Conservation (phyloP, 2,113 vertebrate species). For the Carassius auratus region DNA sequence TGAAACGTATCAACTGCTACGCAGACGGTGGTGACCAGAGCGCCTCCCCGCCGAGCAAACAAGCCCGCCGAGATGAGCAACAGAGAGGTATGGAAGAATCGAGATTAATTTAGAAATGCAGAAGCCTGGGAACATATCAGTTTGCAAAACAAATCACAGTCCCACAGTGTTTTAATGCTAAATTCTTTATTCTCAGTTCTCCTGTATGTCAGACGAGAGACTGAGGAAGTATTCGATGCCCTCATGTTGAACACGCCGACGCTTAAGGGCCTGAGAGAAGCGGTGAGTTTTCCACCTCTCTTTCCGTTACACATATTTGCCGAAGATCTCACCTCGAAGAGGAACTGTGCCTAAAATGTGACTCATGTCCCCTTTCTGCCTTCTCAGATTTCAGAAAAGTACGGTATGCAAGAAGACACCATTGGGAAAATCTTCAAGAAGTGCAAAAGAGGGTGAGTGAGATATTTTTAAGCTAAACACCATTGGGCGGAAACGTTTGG, state of each 20-base stretch:
- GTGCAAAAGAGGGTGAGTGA: conserved; percentile 95
- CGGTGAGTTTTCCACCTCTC: conserved; percentile 78
- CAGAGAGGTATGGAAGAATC: conserved; percentile 81
- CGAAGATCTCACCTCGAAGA: conserved; percentile 26
- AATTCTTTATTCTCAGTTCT: conserved; percentile 78
- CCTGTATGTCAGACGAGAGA: conserved; percentile 86
- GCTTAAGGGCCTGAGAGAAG: conserved; percentile 87
- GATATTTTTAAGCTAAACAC: neutral
- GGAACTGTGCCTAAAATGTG: neutral
- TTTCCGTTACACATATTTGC: conserved; percentile 20
- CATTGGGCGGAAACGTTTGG: neutral
- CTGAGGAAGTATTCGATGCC: conserved; percentile 94
- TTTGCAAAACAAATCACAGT: neutral
- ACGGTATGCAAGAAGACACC: conserved; percentile 89
- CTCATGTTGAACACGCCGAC: conserved; percentile 95
- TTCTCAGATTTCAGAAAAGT: conserved; percentile 96
- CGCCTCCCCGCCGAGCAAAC: conserved; percentile 78
- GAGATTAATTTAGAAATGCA: neutral
- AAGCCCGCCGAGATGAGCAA: conserved; percentile 81
- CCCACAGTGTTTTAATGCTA: neutral
- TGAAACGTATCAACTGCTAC: conserved; percentile 83
- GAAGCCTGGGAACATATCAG: neutral
- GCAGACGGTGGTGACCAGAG: conserved; percentile 74
- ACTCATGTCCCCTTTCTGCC: conserved; percentile 42
- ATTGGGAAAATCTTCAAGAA: conserved; percentile 98